These are phyloP conservation scores for Hozukius guyotensis DNA, from an alignment of 2,797 vertebrate genomes.

Conservation along the genomic window DNA sequence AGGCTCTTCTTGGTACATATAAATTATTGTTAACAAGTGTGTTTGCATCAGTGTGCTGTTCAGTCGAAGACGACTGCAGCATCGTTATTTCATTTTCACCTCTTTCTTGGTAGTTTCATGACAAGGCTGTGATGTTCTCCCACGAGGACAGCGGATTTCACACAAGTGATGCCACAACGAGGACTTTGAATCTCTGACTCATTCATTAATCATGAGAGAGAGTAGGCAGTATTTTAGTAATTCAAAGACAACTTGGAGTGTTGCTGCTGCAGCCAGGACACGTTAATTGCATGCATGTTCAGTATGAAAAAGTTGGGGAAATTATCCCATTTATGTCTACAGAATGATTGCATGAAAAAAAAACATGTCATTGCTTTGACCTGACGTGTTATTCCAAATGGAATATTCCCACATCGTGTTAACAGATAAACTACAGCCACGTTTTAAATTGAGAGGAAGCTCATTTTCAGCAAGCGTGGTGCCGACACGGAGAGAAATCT, in stretches of 20 bases:
- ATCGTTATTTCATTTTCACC: slow-evolving; percentile 19
- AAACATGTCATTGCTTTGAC: background rate
- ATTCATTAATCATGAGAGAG: slow-evolving; percentile 35
- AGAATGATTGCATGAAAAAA: background rate
- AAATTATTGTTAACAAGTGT: slow-evolving; percentile 19
- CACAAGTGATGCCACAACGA: slow-evolving; percentile 10
- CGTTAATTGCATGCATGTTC: background rate
- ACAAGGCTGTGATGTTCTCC: slow-evolving; percentile 11
- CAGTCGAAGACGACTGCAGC: background rate
- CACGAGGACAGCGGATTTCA: background rate
- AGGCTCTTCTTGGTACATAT: background rate
- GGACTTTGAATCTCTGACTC: slow-evolving; percentile 5
- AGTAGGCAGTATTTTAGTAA: background rate
- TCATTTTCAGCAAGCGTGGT: background rate
- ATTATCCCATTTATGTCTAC: background rate
- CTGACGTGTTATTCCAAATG: background rate
- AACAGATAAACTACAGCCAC: background rate
- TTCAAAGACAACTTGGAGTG: slow-evolving; percentile 6
- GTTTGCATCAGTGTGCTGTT: slow-evolving; percentile 18
- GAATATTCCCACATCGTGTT: background rate
- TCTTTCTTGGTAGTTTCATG: background rate
- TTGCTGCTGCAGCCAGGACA: background rate
- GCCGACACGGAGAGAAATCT: background rate
- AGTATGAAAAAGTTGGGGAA: background rate
- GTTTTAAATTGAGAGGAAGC: background rate